Base-by-base conservation (phyloP, 2,797 vertebrate genomes). In the Tarsius wallacei region DNA sequence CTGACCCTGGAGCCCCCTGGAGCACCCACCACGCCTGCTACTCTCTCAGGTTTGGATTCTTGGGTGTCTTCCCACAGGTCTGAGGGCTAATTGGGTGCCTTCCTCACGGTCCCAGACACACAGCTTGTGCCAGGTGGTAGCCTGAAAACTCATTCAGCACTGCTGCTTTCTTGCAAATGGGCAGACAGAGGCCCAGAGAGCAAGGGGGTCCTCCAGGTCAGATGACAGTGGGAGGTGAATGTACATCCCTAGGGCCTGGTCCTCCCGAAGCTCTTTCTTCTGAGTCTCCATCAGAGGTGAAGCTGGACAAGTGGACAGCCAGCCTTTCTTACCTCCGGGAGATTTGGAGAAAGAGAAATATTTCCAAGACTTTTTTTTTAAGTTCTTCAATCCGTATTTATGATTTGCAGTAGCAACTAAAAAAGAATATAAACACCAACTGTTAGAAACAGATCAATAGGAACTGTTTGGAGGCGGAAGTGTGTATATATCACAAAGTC, bases 201-300 rank as follows among this genome's bases (percentile, higher is more conserved):
- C 17, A 11, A 73, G 36, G 11, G 55, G 24, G 7, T 22, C 28
- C 42, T 22, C 31, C 59, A 78, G 47, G 55, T 36, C 9, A 7
- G n/a, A 5, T 0, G 26, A 28, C 70, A 61, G 1, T 82, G 26
- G 11, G 7, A 36, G 13, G 17, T 21, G 36, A 26, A n/a, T 1
- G 2, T 0, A 0, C 1, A 26, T 9, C 16, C 63, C 47, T 14
- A 7, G 77, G 8, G 16, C 17, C 26, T 0, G 2, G 42, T 28
- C 47, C 22, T 3, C 3, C 53, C 12, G 1, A 13, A 36, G 51
- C 49, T 70, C 55, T 68, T 49, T 28, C 31, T 8, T 73, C 83
- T 36, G 21, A 31, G 4, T 36, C 63, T 6, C 2, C 8, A 13
- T 24, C 3, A 24, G 26, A 77, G 31, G 15, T 22, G 22, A 85